Evolutionary conservation across 2,113 vertebrate genomes (phyloP), one percentile per base, ranked within the genome.

Genomic region (Danionella cerebrum): DNA sequence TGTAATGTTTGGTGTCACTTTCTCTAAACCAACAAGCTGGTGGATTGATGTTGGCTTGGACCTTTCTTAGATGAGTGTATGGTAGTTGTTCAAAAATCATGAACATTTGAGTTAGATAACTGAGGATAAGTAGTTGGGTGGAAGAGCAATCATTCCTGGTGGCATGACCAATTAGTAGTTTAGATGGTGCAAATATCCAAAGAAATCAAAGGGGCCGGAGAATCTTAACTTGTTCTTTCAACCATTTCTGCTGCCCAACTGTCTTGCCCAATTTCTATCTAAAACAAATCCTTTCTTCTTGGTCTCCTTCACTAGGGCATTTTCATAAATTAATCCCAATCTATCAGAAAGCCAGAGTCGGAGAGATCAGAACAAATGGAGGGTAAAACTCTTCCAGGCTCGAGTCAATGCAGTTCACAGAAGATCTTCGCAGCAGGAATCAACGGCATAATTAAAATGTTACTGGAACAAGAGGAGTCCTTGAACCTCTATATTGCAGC

Each of bases 381-480:
- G 65, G 75, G 45, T 47, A 69, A 57, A 66, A 47, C 67, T 79
- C 25, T 64, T 74, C 27, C 58, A 14, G 42, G 21, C 13, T 45
- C 24, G 7, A 31, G 12, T 68, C 36, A 36, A 41, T 47, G 65
- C 54, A 36, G 44, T 35, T 35, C 42, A 76, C 64, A 67, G 77
- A 73, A 69, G 70, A 72, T 81, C 77, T 70, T 51, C 77, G 77
- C 76, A 73, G 21, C 73, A 73, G 78, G 82, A 76, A 33, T 50
- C 54, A 2, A 1, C 12, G 75, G 52, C 21, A 69, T 83, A 82
- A 83, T 86, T 83, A 84, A 81, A 82, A 82, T 82, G 78, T 79
- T 75, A 67, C 79, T 76, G 69, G 79, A 85, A 83, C 79, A 85
- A 86, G 79, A 75, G 72, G 80, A 80, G 79, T 84, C 84, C 84